A percentile compares a stretch with the other conserved stretches of the same genome.
phyloP scores from a whole-genome alignment of 2,888 invertebrate genomes.

The Galeopsomyia nigrocyanea region DNA sequence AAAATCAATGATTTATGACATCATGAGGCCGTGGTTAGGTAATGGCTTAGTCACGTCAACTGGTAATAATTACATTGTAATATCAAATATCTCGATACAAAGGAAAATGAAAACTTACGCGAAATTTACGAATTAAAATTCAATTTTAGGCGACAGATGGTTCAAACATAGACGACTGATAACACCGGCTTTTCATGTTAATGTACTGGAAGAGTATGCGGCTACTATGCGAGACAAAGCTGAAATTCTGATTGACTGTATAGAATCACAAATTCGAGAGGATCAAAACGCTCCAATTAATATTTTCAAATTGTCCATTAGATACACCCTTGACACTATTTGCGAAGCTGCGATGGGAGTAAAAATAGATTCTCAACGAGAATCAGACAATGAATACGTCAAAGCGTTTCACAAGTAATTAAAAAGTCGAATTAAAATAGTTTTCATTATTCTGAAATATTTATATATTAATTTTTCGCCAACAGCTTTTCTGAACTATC shows the following conservation, averaged over 20 bases:
- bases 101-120: too few species aligned
- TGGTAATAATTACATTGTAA: too few species aligned
- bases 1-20: too few species aligned
- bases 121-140: too few species aligned
- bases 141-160: conserved; percentile 48
- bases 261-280: conserved; percentile 48
- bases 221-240: conserved; percentile 70
- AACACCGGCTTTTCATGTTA: conserved; percentile 72
- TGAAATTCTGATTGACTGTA: conserved; percentile 67
- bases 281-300: conserved; percentile 63
- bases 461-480: not conserved
- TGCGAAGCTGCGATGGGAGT: conserved; percentile 79
- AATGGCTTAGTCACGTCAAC: too few species aligned
- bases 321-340: conserved; percentile 71
- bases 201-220: conserved; percentile 70
- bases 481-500: conserved; percentile 45
- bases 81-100: too few species aligned
- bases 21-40: too few species aligned
- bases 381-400: conserved; percentile 70
- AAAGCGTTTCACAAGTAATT: conserved; percentile 70
- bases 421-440: too few species aligned
- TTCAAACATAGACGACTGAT: conserved; percentile 71
- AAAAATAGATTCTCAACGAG: conserved; percentile 70
- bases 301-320: conserved; percentile 69
- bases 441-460: too few species aligned